Evolutionary conservation across 2,113 vertebrate species (phyloP).

Genomic region (Barnardius zonarius): DNA sequence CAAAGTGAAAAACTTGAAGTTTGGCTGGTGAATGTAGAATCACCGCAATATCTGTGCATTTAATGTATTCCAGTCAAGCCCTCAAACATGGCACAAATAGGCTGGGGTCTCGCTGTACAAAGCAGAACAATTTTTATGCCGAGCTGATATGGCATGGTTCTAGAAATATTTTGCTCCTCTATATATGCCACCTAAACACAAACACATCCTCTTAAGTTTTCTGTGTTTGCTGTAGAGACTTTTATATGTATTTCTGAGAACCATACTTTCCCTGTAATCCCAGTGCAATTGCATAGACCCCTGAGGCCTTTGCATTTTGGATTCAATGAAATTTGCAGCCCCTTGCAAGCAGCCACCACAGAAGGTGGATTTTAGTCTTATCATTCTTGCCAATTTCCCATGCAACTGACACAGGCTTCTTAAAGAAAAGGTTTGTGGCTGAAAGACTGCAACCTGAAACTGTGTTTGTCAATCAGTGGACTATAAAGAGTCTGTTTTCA

Average conservation of each 20-base stretch:
- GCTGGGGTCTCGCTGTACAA: rapidly evolving
- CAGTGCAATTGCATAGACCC: neutral
- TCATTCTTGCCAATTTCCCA: neutral
- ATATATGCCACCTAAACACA: neutral
- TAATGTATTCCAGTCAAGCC: neutral
- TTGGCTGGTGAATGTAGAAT: neutral
- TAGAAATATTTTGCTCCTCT: neutral
- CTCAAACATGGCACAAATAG: neutral
- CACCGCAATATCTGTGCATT: neutral
- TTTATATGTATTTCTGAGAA: neutral
- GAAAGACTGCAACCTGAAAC: neutral
- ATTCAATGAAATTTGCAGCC: neutral
- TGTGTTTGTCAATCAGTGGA: neutral
- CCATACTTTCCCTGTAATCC: neutral
- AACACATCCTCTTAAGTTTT: neutral
- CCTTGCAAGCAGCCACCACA: neutral
- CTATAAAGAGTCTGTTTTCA: neutral
- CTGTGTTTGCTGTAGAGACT: neutral
- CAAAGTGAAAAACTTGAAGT: neutral
- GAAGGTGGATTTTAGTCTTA: neutral
- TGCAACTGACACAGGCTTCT: neutral
- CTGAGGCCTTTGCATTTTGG: neutral
- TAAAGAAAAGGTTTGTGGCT: neutral
- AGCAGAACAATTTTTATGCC: neutral
- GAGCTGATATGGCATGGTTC: neutral